These are phyloP conservation scores for Anguilla obscura DNA, from an alignment of 2,797 vertebrate genomes.

Conservation along the genomic window DNA sequence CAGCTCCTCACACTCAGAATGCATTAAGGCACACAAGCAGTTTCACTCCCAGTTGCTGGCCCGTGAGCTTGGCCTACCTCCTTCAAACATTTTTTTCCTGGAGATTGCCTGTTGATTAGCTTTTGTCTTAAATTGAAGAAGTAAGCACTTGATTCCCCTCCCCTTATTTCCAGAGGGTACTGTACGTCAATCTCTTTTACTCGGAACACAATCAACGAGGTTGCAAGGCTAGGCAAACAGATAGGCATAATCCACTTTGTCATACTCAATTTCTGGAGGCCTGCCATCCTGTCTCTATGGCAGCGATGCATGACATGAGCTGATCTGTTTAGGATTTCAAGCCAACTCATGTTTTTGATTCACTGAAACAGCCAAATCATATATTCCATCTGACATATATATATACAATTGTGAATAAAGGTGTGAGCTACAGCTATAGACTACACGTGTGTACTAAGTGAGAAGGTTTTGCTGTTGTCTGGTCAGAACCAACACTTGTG, in stretches of 20 bases:
- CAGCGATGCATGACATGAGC: too few species aligned
- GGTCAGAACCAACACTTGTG: not conserved
- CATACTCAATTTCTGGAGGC: not conserved
- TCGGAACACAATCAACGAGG: not conserved
- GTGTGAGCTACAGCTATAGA: not conserved
- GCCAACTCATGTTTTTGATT: too few species aligned
- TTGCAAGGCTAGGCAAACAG: not conserved
- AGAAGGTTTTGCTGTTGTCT: not conserved
- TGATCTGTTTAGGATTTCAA: too few species aligned
- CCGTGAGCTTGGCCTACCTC: not conserved
- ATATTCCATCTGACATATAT: not conserved
- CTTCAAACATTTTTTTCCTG: not conserved
- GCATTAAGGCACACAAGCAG: not conserved
- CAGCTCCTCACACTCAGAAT: not conserved
- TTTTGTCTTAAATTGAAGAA: slow-evolving; percentile 2
- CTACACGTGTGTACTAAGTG: not conserved
- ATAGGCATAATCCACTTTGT: not conserved
- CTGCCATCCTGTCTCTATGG: too few species aligned
- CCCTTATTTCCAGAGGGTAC: not conserved
- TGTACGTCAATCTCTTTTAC: not conserved
- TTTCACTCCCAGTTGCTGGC: not conserved
- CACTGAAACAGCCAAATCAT: not conserved
- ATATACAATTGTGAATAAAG: not conserved
- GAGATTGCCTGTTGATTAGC: not conserved
- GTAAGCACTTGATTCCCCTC: not conserved